Percentiles rank a stretch among this genome's conserved stretches.
Conservation (phyloP, 1,140 invertebrate species). For the Caenorhabditis tropicalis region DNA sequence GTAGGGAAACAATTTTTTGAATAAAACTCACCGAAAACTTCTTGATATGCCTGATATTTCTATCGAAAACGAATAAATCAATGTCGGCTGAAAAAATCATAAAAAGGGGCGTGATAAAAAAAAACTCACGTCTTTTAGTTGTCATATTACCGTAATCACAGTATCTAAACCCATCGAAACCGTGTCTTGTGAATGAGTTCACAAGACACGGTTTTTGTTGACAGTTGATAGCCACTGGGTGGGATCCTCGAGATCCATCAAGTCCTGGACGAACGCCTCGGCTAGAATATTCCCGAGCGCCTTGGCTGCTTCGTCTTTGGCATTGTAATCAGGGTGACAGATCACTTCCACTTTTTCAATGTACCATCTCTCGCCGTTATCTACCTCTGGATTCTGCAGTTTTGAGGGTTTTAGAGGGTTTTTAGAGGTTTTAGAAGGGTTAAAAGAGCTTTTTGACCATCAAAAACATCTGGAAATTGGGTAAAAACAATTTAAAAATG, state of each 20-base stretch:
- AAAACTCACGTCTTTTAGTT: not conserved
- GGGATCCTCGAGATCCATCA: not conserved
- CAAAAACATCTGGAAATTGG: too few species aligned
- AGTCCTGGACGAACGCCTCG: not conserved
- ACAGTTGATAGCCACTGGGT: not conserved
- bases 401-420: not conserved
- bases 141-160: not conserved
- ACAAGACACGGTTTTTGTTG: too few species aligned
- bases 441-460: too few species aligned
- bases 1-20: too few species aligned
- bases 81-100: not conserved
- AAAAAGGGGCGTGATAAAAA: too few species aligned
- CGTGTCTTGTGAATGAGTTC: not conserved
- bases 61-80: not conserved
- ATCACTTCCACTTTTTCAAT: not conserved
- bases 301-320: not conserved
- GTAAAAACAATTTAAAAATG: too few species aligned
- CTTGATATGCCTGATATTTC: not conserved
- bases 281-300: not conserved
- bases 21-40: not conserved
- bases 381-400: too few species aligned
- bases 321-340: not conserved
- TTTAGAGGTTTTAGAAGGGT: too few species aligned
- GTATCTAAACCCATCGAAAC: not conserved
- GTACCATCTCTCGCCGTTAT: not conserved